Base-by-base conservation (phyloP, 2,888 invertebrate species). In the Brachyopa scutellaris region DNA sequence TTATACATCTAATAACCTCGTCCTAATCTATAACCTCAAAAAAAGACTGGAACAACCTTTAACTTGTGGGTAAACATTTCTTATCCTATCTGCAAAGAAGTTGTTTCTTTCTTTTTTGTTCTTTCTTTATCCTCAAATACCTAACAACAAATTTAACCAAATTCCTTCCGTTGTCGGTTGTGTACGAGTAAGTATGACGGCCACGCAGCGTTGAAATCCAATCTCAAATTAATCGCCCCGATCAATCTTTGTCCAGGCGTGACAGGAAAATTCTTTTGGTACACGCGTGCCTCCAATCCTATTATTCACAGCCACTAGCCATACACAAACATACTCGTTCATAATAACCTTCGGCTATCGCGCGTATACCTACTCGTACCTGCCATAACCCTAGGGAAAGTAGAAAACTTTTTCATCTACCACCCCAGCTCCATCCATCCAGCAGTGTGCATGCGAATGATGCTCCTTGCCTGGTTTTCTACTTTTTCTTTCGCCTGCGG, bases 231-330 rank as follows among this genome's bases (percentile, higher is more conserved):
- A 80, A 80, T 61, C 47, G 74, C 51, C 31, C 42, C 69, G 51
- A 80, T 80, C 76, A 76, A 70, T 76, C 76, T 64, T 70, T 51
- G 69, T 76, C 59, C 76, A 76, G 49, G 55, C 57, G 69, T 80
- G 74, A 69, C 62, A 67, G 40, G 53, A 47, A 61, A 31, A 55
- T 47, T 74, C n/a, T 55, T 79, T 45, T 42, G 49, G 29, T 64
- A 42, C 64, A 69, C 53, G 53, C 66, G 59, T 23, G 59, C 61
- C 38, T 42, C 8, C 31, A 62, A 19, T 47, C 57, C 38, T 23
- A 51, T 42, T 80, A 62, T 62, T 80, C 62, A 51, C 40, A 49
- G 49, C 13, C 57, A 73, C 59, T 29, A 15, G 13, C n/a, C 19
- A 47, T 45, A 26, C 11, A 33, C 33, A 19, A 2, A 38, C n/a